Evolutionary conservation across 2,888 invertebrate species (phyloP).

Genomic region (Lycocerus yunnanus): DNA sequence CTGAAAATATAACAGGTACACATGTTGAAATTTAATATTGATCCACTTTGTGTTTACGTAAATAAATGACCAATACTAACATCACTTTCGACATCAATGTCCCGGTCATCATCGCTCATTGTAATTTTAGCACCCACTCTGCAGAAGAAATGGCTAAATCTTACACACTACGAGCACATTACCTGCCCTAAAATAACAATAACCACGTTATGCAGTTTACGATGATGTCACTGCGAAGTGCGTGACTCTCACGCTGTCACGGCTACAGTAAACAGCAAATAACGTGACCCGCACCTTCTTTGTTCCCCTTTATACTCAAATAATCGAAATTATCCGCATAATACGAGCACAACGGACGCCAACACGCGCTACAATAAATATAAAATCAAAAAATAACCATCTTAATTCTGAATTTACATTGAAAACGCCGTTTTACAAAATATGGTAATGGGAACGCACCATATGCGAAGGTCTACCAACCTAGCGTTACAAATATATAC

Average conservation of each 20-base stretch:
- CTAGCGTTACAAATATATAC: constrained; percentile 31
- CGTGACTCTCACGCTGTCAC: constrained; percentile 28
- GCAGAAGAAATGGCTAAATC: constrained; percentile 1
- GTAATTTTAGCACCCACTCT: constrained; percentile 39
- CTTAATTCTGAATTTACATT: neutral
- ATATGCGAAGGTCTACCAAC: neutral
- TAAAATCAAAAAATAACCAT: neutral
- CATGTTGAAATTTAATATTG: constrained; percentile 27
- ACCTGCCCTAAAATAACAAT: constrained; percentile 32
- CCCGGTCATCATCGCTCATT: constrained; percentile 95
- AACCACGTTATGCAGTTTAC: constrained; percentile 12
- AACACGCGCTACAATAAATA: neutral
- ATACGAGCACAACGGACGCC: neutral
- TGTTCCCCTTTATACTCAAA: constrained; percentile 20
- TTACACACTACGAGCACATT: constrained; percentile 23
- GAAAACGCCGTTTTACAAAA: neutral
- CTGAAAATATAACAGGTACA: constrained; percentile 56
- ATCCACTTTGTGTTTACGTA: constrained; percentile 28
- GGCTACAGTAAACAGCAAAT: constrained; percentile 15
- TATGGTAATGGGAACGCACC: neutral
- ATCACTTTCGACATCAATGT: constrained; percentile 94
- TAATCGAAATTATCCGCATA: neutral
- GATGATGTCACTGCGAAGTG: constrained; percentile 13
- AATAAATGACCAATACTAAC: constrained; percentile 64
- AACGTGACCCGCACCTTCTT: constrained; percentile 10